phyloP scores from a whole-genome alignment of 1,140 invertebrate genomes.

The Halictus rubicundus region DNA sequence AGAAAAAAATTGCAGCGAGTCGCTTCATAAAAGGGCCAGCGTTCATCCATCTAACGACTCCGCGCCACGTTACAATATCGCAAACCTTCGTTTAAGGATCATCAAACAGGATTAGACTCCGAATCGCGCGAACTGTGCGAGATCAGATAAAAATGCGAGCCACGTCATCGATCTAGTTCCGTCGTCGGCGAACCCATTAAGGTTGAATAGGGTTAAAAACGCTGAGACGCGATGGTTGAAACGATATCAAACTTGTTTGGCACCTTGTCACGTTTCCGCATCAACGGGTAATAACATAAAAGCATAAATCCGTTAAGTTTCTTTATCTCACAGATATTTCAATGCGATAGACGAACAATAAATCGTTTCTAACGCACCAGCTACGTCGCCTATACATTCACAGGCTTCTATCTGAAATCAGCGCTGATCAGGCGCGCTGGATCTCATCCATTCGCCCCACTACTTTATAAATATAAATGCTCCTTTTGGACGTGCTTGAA shows the following conservation, averaged over 20 bases:
- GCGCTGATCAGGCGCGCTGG: no score
- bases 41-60: no score
- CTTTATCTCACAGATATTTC: neutral
- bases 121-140: conserved; percentile 49
- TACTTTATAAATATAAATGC: no score
- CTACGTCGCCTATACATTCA: no score
- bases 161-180: conserved; percentile 47
- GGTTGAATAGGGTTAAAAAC: conserved; percentile 6
- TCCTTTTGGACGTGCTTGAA: no score
- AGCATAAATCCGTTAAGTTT: neutral
- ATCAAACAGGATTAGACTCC: conserved; percentile 41
- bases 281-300: conserved; percentile 4
- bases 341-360: neutral
- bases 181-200: conserved; percentile 16
- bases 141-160: conserved; percentile 47
- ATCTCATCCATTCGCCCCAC: no score
- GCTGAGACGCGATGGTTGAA: conserved; percentile 18
- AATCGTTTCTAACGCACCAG: neutral
- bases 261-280: neutral
- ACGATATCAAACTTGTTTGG: conserved; percentile 22
- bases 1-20: neutral
- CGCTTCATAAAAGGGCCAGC: no score
- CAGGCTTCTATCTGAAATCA: no score
- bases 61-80: conserved; percentile 20
- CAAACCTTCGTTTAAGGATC: conserved; percentile 45